phyloP scores from a whole-genome alignment of 2,888 invertebrate genomes.

The Rambutsinella grinnellia region DNA sequence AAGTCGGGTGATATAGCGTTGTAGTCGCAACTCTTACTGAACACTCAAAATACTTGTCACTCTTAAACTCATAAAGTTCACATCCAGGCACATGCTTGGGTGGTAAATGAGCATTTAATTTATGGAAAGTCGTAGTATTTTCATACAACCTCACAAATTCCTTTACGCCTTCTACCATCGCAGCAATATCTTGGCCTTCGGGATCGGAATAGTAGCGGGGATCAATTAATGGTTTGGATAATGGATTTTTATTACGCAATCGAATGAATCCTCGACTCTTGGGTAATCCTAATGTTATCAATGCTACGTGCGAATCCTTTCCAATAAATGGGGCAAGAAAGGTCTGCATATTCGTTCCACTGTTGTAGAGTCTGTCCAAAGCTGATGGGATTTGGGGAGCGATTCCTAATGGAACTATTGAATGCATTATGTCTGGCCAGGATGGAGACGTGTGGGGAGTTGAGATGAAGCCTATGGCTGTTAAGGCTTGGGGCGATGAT shows the following conservation, averaged over 20 bases:
- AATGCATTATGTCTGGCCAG: constrained; percentile 5
- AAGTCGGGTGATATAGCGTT: constrained; percentile 32
- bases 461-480: constrained; percentile 2
- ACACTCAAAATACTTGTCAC: constrained; percentile 35
- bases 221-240: constrained; percentile 23
- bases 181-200: constrained; percentile 17
- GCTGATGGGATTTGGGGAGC: not conserved
- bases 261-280: constrained; percentile 26
- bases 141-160: constrained; percentile 25
- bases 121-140: constrained; percentile 13
- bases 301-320: constrained; percentile 19
- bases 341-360: not conserved
- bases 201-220: constrained; percentile 48
- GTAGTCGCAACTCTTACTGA: not conserved
- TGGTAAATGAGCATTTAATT: constrained; percentile 21
- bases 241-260: constrained; percentile 12
- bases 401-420: not conserved
- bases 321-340: constrained; percentile 12
- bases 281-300: constrained; percentile 16
- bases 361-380: not conserved
- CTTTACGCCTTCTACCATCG: constrained; percentile 36
- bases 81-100: constrained; percentile 32
- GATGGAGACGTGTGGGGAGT: not conserved
- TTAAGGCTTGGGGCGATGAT: constrained; percentile 7
- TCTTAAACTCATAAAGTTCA: constrained; percentile 18